Evolutionary conservation across 2,113 vertebrate species (phyloP), one percentile per base, ranked within the genome.

Genomic region (Rhinichthys klamathensis): DNA sequence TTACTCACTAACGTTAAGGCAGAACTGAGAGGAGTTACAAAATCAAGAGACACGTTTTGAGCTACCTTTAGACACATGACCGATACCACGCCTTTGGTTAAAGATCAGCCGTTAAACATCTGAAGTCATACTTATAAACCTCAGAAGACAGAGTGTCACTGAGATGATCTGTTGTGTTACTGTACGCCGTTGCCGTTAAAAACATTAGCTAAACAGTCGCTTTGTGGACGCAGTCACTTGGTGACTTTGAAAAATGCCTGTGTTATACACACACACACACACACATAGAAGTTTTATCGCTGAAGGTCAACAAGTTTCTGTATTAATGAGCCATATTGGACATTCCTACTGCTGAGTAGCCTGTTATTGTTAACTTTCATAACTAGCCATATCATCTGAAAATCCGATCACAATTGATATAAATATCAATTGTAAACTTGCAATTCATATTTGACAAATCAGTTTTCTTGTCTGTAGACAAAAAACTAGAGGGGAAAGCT

Each of bases 21-120:
- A 60, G 18, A 85, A 82, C 54, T 82, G 80, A 74, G 84, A 49
- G 72, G 35, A n/a, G 70, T 54, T 81, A n/a, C 3, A 63, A 73
- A 78, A 69, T 27, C 23, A 54, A 41, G 56, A 73, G 49, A 58
- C 67, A 83, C 18, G 16, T 67, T 51, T 78, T 18, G 27, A 2
- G 44, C 7, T 46, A 56, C 75, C 75, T 78, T 61, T 4, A 63
- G 77, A 80, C 54, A n/a, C 60, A 49, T 44, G 79, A 32, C 60
- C n/a, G 23, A 80, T 44, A 30, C 32, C 13, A 49, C 35, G 4
- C 38, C 35, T 81, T 44, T 81, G 79, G 41, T 69, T 30, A 30
- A 81, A 69, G 79, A 81, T 69, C 41, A 69, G 79, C 67, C 27
- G 5, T 49, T 82, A 49, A 82, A 67, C 25, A 69, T 51, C 18